A percentile compares a stretch with the other conserved stretches of the same genome.
These are phyloP conservation scores for Nicator chloris DNA, from an alignment of 2,113 vertebrate genomes.

Conservation along the genomic window DNA sequence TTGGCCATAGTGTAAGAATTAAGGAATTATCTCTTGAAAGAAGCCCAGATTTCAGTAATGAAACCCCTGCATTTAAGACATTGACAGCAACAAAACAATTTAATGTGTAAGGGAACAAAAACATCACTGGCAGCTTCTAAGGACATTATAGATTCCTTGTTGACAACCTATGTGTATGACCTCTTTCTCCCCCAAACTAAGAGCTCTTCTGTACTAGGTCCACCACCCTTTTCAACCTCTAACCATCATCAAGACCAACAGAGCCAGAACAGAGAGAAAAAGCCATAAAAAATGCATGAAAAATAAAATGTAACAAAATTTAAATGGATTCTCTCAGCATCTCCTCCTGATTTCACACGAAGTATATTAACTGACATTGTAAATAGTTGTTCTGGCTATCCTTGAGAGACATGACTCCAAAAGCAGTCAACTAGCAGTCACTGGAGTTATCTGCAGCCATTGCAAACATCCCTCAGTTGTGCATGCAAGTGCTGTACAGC, in stretches of 20 bases:
- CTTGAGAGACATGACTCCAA: accelerated
- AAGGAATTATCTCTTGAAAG: background rate
- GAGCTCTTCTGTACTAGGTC: background rate
- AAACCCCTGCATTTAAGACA: background rate
- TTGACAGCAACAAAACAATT: background rate
- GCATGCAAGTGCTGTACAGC: background rate
- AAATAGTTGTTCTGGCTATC: background rate
- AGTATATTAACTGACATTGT: background rate
- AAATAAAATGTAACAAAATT: background rate
- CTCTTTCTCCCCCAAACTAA: background rate
- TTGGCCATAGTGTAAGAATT: background rate
- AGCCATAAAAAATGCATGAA: background rate
- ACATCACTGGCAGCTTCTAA: background rate
- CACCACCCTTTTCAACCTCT: background rate
- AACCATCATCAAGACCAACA: background rate
- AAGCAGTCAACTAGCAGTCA: background rate
- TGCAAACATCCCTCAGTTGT: background rate
- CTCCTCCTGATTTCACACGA: background rate
- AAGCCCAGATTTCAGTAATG: background rate
- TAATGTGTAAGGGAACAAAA: background rate
- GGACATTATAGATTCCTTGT: background rate
- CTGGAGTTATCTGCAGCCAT: background rate
- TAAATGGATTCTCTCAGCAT: background rate
- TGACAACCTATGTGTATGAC: background rate
- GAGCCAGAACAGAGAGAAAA: background rate